Evolutionary conservation across 2,113 vertebrate species (phyloP).

Genomic region (Athene noctua): DNA sequence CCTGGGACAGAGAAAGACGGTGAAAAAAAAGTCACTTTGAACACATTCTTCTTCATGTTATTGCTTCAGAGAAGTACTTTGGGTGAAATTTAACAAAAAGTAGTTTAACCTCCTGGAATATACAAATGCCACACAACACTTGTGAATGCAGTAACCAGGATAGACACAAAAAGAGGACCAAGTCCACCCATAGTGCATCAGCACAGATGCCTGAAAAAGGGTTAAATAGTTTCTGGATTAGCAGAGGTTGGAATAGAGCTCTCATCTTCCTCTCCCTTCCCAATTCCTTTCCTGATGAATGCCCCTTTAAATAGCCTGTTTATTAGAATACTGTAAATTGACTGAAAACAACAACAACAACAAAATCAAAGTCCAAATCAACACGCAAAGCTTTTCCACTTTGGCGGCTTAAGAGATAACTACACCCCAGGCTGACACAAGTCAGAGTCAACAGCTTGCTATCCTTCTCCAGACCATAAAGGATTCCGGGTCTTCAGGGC

Average conservation of each 20-base stretch:
- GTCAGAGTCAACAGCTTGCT: background rate
- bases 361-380: background rate
- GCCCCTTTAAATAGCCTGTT: background rate
- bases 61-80: background rate
- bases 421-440: background rate
- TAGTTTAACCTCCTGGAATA: background rate
- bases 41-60: background rate
- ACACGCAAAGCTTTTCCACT: background rate
- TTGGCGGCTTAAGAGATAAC: slow-evolving; percentile 15
- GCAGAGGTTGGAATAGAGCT: background rate
- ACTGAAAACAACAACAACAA: background rate
- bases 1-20: background rate
- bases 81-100: background rate
- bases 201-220: background rate
- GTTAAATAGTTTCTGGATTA: slow-evolving; percentile 28
- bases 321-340: slow-evolving; percentile 32
- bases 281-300: background rate
- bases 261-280: background rate
- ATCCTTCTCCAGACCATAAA: slow-evolving; percentile 6
- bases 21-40: background rate
- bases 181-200: background rate
- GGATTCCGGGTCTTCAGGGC: background rate
- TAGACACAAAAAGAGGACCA: background rate
- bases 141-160: background rate
- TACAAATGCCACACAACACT: background rate